Evolutionary conservation across 2,888 invertebrate genomes (phyloP), one percentile per base, ranked within the genome.

Genomic region (Sinotaia quadrata): DNA sequence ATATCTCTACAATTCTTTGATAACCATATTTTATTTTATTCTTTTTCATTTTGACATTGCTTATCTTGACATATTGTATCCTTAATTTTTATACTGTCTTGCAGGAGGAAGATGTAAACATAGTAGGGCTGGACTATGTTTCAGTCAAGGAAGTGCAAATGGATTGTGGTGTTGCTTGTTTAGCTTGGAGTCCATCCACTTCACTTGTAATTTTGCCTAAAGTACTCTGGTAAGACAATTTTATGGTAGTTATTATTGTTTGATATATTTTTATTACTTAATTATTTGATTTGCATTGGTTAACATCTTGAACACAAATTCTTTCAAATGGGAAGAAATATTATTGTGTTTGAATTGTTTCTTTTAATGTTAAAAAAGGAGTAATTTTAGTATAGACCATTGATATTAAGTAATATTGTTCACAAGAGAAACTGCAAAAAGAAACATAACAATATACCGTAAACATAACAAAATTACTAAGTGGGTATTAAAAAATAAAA

Each of bases 141-240:
- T 73, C 70, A 31, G 62, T 84, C 15, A 76, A 76, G 41, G 85
- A 84, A 34, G 80, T 86, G 59, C 81, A 84, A 61, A 80, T 81
- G 72, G 81, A 81, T 29, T 76, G 77, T 59, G 70, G 78, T 37
- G 80, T 83, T 5, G 79, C 81, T 10, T 78, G 81, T 4, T 72
- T 87, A 27, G 80, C 84, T 10, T 87, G 86, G 86, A 84, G 84
- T 62, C 85, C 85, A 47, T 80, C 81, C 44, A 83, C 86, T 4
- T 75, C 78, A 15, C 62, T 81, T 27, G 67, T 73, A 24, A 57
- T 75, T 5, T 60, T 81, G 47, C 81, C 81, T 41, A 80, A 78
- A 70, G 37, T 75, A 31, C 31, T 82, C 49, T 78, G 78, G 82
- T 79, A 68, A 56, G 47, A 12, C n/a, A n/a, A 21, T 51, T 51